phyloP scores from a whole-genome alignment of 2,113 vertebrate species.

The Gnathonemus echidnorhynchus region DNA sequence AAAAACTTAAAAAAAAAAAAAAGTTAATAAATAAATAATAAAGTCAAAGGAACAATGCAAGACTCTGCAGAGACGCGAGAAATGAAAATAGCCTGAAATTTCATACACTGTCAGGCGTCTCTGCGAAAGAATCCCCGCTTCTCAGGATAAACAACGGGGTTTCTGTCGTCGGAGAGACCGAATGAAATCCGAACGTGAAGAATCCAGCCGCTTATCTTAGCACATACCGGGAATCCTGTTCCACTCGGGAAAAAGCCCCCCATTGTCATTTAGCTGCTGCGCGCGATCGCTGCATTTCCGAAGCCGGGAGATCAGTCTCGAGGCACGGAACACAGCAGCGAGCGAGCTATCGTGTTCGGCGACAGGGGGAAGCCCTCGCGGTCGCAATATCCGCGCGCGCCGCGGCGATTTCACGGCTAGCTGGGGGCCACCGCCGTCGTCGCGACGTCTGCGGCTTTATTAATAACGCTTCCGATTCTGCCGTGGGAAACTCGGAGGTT shows the following conservation, averaged over 20 bases:
- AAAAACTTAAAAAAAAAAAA: background rate
- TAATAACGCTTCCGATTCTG: background rate
- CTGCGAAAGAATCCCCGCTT: conserved; percentile 19
- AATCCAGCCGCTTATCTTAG: background rate
- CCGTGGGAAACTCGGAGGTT: background rate
- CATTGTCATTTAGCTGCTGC: background rate
- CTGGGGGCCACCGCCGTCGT: background rate
- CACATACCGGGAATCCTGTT: conserved; percentile 3
- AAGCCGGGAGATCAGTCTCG: background rate
- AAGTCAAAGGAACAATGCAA: background rate
- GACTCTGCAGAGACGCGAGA: background rate
- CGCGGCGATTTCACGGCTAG: background rate
- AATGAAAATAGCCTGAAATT: conserved; percentile 14
- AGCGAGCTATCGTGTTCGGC: background rate
- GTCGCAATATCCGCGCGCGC: background rate
- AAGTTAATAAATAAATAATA: background rate
- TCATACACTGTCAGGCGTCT: conserved; percentile 2
- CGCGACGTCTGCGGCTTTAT: background rate
- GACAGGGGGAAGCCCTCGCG: background rate
- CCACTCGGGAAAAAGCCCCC: background rate
- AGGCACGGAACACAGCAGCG: background rate
- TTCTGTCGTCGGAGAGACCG: background rate
- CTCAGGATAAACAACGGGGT: conserved; percentile 15
- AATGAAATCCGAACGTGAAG: conserved; percentile 7
- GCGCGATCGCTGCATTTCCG: background rate